These are phyloP conservation scores for Sapayoa aenigma DNA, from an alignment of 2,113 vertebrate genomes.

Conservation along the genomic window DNA sequence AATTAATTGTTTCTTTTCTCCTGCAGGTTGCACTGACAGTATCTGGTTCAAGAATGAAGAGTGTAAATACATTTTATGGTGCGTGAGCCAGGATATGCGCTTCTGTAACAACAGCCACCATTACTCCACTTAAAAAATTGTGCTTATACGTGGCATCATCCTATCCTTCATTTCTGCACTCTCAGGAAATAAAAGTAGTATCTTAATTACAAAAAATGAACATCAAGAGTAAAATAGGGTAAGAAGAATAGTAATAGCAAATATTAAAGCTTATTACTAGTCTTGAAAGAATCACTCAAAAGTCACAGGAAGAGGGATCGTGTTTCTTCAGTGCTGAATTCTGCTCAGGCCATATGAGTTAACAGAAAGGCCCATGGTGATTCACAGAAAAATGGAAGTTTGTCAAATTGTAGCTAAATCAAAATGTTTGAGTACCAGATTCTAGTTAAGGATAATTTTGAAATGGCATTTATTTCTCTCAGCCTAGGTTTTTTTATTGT, in stretches of 20 bases:
- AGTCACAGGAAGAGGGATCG: background rate
- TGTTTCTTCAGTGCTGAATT: background rate
- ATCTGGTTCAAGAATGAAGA: background rate
- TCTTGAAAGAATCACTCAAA: background rate
- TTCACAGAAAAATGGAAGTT: background rate
- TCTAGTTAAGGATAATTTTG: background rate
- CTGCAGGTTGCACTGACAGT: background rate
- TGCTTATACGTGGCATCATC: background rate
- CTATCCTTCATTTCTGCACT: background rate
- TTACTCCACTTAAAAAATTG: background rate
- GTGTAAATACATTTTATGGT: background rate
- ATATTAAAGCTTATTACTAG: background rate
- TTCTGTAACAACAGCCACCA: background rate
- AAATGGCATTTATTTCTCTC: background rate
- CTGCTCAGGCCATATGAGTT: background rate
- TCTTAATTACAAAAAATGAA: background rate
- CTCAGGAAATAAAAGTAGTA: background rate
- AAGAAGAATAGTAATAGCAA: background rate
- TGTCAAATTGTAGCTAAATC: background rate
- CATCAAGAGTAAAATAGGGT: background rate
- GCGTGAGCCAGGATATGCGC: background rate
- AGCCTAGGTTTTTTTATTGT: background rate
- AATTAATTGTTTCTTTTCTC: background rate
- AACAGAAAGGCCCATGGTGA: background rate
- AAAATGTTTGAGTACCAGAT: background rate